Base-by-base conservation (phyloP, 2,113 vertebrate genomes). In the Actinemys pallida region DNA sequence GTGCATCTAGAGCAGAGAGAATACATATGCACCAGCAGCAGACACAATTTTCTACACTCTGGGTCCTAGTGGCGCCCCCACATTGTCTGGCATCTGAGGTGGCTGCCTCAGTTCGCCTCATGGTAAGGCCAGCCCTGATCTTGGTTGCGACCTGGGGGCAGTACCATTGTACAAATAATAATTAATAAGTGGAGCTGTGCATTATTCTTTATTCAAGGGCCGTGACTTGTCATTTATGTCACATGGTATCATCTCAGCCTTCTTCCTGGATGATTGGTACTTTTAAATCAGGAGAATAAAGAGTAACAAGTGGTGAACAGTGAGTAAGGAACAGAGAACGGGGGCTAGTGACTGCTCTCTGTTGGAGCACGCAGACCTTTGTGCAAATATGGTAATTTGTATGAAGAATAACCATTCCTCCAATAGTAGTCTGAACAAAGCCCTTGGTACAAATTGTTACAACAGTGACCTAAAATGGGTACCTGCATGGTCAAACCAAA, bases 191-290 rank as follows among this genome's bases (percentile, higher is more conserved):
- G 25, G 16, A 56, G 86, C 69, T n/a, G 10, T 1, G 3, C 5
- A 19, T 24, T 76, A 80, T 35, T 78, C 56, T 78, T 84, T 10
- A 59, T 62, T 82, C 14, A 17, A 49, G 35, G 24, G 8, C 89
- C 88, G 8, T 89, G 59, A 56, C 49, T 49, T 27, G 49, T 45
- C 57, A 56, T 6, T 80, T 90, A 89, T 45, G 25, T 78, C 75
- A 47, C 25, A 47, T 45, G 75, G 42, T 47, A 5, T 42, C 25
- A 86, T 52, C 45, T 3, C 50, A 0, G 0, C 3, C 3, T 5
- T 47, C 14, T 79, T n/a, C 49, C 56, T 50, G 75, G 47, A 78
- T 47, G 42, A 27, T 35, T 57, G 53, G 39, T 52, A 39, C 49
- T 52, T 75, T 89, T 29, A 45, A 87, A 78, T 45, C 62, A 72